These are phyloP conservation scores for Proterorhinus semilunaris DNA, from an alignment of 2,113 vertebrate species.

Conservation along the genomic window DNA sequence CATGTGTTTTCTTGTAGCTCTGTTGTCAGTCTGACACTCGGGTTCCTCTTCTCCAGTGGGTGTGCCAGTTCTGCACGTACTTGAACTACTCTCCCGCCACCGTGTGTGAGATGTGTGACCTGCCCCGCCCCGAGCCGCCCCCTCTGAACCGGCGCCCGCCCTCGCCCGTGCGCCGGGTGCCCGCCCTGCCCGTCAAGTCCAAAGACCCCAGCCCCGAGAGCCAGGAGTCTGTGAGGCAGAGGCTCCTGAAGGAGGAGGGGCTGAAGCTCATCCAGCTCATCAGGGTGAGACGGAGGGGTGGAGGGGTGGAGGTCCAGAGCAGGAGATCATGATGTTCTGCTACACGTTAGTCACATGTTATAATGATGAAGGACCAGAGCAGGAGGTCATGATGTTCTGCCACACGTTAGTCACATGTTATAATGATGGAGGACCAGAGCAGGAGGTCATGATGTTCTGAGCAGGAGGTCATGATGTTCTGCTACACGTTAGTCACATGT, in stretches of 20 bases:
- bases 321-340: no score
- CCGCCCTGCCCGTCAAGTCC: slow-evolving; percentile 53
- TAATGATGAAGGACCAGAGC: no score
- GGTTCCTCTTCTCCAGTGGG: slow-evolving; percentile 56
- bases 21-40: no score
- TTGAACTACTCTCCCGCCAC: slow-evolving; percentile 79
- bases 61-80: slow-evolving; percentile 86
- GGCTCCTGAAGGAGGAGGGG: slow-evolving; percentile 82
- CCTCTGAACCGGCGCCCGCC: slow-evolving; percentile 60
- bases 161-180: slow-evolving; percentile 62
- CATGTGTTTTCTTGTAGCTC: no score
- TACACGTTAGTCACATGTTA: no score
- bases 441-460: no score
- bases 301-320: no score
- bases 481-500: no score
- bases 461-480: no score
- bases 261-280: slow-evolving; percentile 82
- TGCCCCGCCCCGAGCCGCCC: slow-evolving; percentile 72
- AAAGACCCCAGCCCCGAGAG: slow-evolving; percentile 59
- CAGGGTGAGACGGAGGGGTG: slow-evolving; percentile 63
- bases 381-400: no score
- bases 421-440: no score
- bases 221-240: slow-evolving; percentile 77
- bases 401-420: no score
- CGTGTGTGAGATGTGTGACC: slow-evolving; percentile 84